Evolutionary conservation across 2,888 invertebrate genomes (phyloP).

Genomic region (Polyommatus icarus): DNA sequence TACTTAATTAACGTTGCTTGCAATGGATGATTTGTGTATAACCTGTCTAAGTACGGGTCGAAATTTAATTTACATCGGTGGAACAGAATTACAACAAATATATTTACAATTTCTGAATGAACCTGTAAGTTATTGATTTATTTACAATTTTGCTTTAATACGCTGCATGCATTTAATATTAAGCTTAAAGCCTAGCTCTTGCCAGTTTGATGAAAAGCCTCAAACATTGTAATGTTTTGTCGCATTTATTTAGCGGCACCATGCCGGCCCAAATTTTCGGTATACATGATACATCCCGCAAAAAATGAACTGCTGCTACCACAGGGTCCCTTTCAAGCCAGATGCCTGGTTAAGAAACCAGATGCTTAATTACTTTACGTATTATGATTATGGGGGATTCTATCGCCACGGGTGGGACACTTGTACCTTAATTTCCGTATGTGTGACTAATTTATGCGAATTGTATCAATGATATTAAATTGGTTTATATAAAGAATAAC

Average conservation of each 20-base stretch:
- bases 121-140: conserved; percentile 51
- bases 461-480: no score
- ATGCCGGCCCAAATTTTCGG: no score
- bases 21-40: conserved; percentile 66
- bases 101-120: conserved; percentile 66
- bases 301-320: no score
- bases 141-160: not conserved
- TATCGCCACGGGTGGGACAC: no score
- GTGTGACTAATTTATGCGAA: no score
- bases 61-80: conserved; percentile 54
- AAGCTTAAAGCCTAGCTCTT: not conserved
- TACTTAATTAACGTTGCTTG: conserved; percentile 27
- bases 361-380: no score
- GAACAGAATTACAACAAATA: conserved; percentile 54
- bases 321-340: no score
- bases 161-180: not conserved
- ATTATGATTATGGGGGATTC: no score
- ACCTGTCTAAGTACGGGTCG: conserved; percentile 60
- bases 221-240: not conserved
- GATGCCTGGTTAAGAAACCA: no score
- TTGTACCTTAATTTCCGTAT: no score
- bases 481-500: no score
- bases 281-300: no score
- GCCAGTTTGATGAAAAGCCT: not conserved
- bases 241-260: not conserved